These are phyloP conservation scores for Lophotriccus pileatus DNA, from an alignment of 2,797 vertebrate species.

Conservation along the genomic window DNA sequence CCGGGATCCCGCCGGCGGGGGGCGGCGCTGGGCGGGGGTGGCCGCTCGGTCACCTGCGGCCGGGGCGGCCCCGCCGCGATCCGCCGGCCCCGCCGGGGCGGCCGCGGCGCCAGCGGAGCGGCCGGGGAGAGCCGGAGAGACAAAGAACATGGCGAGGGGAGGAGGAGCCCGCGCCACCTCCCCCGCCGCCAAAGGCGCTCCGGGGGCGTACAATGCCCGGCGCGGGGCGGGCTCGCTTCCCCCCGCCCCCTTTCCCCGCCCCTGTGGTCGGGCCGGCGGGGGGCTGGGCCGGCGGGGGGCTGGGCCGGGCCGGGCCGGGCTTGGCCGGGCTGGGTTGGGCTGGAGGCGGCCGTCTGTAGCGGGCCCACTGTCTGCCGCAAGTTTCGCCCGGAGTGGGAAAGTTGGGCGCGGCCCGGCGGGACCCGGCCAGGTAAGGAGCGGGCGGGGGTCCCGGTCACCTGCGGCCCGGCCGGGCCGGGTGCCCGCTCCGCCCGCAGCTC, in stretches of 20 bases:
- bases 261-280: not conserved
- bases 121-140: not conserved
- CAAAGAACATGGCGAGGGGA: constrained; percentile 75
- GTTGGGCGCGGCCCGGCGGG: not conserved
- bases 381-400: not conserved
- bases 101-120: not conserved
- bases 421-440: not conserved
- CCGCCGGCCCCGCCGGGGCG: not conserved
- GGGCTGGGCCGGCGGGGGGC: not conserved
- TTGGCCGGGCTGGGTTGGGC: not conserved
- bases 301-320: not conserved
- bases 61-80: not conserved
- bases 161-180: not conserved
- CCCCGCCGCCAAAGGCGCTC: not conserved
- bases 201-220: not conserved
- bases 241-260: not conserved
- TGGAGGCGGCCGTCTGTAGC: not conserved
- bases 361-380: not conserved
- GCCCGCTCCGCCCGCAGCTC: not conserved
- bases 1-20: not conserved
- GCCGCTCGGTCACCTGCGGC: not conserved
- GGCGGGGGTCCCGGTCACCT: not conserved
- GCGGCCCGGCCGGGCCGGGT: not conserved
- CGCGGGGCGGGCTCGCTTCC: not conserved
- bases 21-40: not conserved